Evolutionary conservation across 2,113 vertebrate species (phyloP).

Genomic region (Stegastes partitus): DNA sequence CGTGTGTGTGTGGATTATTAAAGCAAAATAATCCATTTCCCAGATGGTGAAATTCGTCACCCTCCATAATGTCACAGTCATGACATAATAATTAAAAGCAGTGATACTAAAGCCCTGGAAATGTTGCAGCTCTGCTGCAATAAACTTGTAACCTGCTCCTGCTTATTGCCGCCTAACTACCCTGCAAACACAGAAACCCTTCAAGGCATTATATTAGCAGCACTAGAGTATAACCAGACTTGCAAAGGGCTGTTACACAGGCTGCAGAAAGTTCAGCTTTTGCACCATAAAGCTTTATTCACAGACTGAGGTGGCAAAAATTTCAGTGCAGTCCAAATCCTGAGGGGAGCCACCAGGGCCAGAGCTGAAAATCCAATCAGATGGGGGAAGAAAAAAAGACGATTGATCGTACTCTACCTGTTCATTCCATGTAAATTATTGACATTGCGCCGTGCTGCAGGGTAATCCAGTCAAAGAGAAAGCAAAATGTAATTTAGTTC

Average conservation of each 20-base stretch:
- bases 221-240: constrained; percentile 24
- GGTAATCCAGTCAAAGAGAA: constrained; percentile 39
- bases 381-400: constrained; percentile 47
- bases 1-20: constrained; percentile 23
- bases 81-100: constrained; percentile 54
- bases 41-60: constrained; percentile 46
- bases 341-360: constrained; percentile 16
- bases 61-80: constrained; percentile 34
- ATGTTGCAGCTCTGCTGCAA: constrained; percentile 30
- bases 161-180: constrained; percentile 19
- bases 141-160: constrained; percentile 37
- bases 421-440: constrained; percentile 56
- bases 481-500: constrained; percentile 44
- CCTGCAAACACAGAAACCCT: constrained; percentile 30
- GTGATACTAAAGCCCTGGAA: constrained; percentile 23
- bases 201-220: constrained; percentile 24
- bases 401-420: constrained; percentile 61
- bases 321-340: constrained; percentile 38
- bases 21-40: constrained; percentile 39
- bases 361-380: constrained; percentile 55
- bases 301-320: constrained; percentile 17
- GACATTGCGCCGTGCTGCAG: constrained; percentile 20
- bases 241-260: constrained; percentile 22
- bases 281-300: constrained; percentile 42
- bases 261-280: constrained; percentile 49